Evolutionary conservation across 2,797 vertebrate genomes (phyloP).

Genomic region (Rhincodon typus): DNA sequence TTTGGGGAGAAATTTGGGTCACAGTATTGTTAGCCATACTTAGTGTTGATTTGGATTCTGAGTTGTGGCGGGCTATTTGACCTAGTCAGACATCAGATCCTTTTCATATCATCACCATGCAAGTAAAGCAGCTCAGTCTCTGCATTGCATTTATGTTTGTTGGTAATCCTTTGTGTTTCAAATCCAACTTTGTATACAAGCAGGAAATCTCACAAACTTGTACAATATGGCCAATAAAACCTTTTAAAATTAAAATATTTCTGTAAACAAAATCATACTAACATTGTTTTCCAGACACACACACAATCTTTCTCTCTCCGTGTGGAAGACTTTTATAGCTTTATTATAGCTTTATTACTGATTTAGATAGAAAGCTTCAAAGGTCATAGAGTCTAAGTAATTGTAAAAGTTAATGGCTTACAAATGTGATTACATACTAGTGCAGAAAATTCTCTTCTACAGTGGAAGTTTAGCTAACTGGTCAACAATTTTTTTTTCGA

Average conservation of each 20-base stretch:
- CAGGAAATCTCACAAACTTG: too few species aligned
- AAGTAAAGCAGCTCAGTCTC: neutral
- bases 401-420: conserved; percentile 36
- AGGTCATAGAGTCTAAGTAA: conserved; percentile 23
- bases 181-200: neutral
- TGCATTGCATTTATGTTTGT: neutral
- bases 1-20: neutral
- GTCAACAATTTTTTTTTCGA: conserved; percentile 12
- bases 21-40: neutral
- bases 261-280: neutral
- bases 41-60: neutral
- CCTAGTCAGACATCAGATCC: neutral
- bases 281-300: neutral
- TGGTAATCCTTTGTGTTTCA: neutral
- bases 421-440: conserved; percentile 21
- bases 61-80: neutral
- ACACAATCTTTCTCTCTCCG: neutral
- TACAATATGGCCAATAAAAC: neutral
- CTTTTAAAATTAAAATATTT: conserved; percentile 24
- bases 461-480: conserved; percentile 23
- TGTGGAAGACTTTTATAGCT: conserved; percentile 19
- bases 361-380: conserved; percentile 32
- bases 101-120: neutral
- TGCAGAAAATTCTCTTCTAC: conserved; percentile 14
- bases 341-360: conserved; percentile 3